phyloP scores from a whole-genome alignment of 2,797 vertebrate genomes.

The Sebastes melanostomus region DNA sequence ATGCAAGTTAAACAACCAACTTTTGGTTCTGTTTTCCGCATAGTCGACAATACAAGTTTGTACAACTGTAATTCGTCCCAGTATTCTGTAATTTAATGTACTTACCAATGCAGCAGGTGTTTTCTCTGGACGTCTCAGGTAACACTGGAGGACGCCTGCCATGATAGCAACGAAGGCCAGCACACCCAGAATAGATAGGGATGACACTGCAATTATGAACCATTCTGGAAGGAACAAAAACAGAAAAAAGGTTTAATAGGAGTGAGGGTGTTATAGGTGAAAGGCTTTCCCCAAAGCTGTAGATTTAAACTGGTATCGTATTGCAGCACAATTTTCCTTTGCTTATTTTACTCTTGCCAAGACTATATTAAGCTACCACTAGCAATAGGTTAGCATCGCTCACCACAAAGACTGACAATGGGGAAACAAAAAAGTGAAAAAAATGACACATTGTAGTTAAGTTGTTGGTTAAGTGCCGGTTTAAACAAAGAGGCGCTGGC shows the following conservation, averaged over 20 bases:
- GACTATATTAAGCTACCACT: not conserved
- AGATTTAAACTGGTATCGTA: not conserved
- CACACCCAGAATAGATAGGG: conserved; percentile 36
- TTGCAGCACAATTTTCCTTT: not conserved
- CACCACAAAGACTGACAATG: not conserved
- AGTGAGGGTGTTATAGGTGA: not conserved
- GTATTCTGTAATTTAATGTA: not conserved
- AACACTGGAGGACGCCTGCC: conserved; percentile 47
- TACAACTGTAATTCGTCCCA: not conserved
- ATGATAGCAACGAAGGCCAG: conserved; percentile 27
- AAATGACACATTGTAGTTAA: too few relatives aligned
- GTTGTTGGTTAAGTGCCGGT: not conserved
- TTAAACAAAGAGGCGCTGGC: not conserved
- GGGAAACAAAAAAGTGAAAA: not conserved
- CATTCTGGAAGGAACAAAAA: conserved; percentile 60
- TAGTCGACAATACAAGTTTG: not conserved
- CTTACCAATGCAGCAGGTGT: conserved; percentile 78
- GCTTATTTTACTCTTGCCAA: not conserved
- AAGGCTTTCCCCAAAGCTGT: not conserved
- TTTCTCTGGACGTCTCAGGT: conserved; percentile 72
- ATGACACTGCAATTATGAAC: conserved; percentile 44
- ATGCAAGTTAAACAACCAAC: not conserved
- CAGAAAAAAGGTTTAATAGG: not conserved
- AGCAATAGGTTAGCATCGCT: not conserved
- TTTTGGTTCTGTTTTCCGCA: not conserved